Conservation (phyloP, 2,113 vertebrate genomes). For the Otolemur garnettii region DNA sequence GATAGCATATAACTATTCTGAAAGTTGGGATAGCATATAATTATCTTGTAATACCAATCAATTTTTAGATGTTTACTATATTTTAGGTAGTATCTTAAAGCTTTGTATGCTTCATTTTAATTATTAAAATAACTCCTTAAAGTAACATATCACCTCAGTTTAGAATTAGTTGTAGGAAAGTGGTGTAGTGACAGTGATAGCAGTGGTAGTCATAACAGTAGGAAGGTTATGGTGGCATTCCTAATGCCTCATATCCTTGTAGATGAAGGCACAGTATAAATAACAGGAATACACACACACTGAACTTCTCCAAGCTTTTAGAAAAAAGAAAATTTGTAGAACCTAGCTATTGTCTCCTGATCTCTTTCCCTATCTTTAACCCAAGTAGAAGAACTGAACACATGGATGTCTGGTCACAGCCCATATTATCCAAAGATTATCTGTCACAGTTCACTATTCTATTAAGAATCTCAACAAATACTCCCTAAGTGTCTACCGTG, state of each 20-base stretch:
- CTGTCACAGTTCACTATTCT: background rate
- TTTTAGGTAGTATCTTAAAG: background rate
- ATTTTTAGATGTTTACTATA: background rate
- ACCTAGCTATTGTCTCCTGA: background rate
- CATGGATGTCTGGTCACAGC: background rate
- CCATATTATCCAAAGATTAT: background rate
- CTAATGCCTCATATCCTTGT: background rate
- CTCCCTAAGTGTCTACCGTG: fast-evolving
- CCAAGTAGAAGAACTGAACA: background rate
- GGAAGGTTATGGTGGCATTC: background rate
- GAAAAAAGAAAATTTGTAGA: background rate
- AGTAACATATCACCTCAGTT: background rate
- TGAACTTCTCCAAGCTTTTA: background rate
- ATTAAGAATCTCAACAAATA: background rate
- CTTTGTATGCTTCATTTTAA: background rate
- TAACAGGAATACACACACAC: background rate
- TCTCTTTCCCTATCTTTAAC: background rate
- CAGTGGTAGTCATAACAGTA: background rate
- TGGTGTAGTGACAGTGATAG: background rate
- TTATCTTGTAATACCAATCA: background rate
- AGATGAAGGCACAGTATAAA: background rate
- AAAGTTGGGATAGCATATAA: background rate
- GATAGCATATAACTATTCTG: too few species aligned
- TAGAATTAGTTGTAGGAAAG: background rate
- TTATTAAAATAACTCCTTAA: background rate